phyloP scores from a whole-genome alignment of 2,888 invertebrate species.

The Oscheius sp. region DNA sequence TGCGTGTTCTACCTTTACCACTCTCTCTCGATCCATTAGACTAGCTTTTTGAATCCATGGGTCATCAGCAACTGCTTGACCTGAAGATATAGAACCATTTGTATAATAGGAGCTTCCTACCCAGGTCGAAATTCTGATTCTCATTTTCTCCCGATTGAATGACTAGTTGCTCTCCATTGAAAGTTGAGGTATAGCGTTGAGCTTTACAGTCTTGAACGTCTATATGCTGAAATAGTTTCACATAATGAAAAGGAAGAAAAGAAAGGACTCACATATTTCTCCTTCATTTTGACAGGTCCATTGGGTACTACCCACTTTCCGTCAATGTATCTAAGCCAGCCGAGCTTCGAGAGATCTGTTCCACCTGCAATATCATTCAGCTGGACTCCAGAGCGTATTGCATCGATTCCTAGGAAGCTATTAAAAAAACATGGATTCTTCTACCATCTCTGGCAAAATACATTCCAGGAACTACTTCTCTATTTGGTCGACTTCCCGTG shows the following conservation, averaged over 20 bases:
- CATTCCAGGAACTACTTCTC: constrained; percentile 58
- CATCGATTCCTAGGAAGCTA: constrained; percentile 23
- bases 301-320: constrained; percentile 35
- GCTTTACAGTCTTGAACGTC: constrained; percentile 58
- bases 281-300: constrained; percentile 33
- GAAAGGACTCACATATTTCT: constrained; percentile 31
- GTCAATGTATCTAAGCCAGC: constrained; percentile 54
- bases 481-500: constrained; percentile 50
- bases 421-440: not conserved
- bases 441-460: constrained; percentile 50
- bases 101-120: constrained; percentile 23
- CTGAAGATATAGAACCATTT: constrained; percentile 31
- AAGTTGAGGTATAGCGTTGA: constrained; percentile 51
- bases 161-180: constrained; percentile 61
- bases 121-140: constrained; percentile 32
- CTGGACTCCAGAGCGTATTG: constrained; percentile 45
- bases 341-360: constrained; percentile 52
- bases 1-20: constrained; percentile 45
- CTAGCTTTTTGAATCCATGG: constrained; percentile 56
- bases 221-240: constrained; percentile 48
- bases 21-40: constrained; percentile 38
- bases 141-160: constrained; percentile 37
- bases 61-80: constrained; percentile 51
- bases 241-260: too few relatives aligned
- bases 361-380: constrained; percentile 55